phyloP scores from a whole-genome alignment of 2,888 invertebrate species.

The Fragum whitleyi region DNA sequence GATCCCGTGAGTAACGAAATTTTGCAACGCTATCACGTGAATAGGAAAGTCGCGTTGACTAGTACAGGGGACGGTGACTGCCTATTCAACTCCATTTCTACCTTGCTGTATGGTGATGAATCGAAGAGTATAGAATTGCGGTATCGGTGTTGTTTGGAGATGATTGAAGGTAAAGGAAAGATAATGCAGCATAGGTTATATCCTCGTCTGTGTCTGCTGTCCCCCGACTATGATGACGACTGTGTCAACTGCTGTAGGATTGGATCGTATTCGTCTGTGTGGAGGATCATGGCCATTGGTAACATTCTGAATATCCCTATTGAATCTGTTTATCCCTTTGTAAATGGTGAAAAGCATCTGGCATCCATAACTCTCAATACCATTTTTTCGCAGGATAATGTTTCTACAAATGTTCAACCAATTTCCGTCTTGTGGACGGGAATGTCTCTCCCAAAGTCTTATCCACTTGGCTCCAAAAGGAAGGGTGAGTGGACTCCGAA shows the following conservation, averaged over 20 bases:
- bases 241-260: constrained; percentile 14
- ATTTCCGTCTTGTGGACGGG: no score
- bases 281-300: constrained; percentile 30
- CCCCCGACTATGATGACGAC: constrained; percentile 14
- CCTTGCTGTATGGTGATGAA: constrained; percentile 27
- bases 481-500: no score
- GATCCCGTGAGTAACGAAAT: constrained; percentile 20
- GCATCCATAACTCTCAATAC: not conserved
- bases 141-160: constrained; percentile 34
- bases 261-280: constrained; percentile 24
- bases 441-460: no score
- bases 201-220: constrained; percentile 1
- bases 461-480: no score
- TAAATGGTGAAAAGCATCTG: constrained; percentile 28
- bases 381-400: no score
- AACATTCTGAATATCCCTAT: constrained; percentile 25
- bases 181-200: constrained; percentile 8
- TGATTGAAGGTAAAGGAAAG: constrained; percentile 19
- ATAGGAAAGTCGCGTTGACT: not conserved
- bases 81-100: constrained; percentile 40
- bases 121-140: constrained; percentile 31
- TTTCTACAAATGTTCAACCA: no score
- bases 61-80: constrained; percentile 42
- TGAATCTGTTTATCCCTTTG: constrained; percentile 25
- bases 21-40: constrained; percentile 15